Conservation (phyloP, 2,113 vertebrate species). For the human region DNA sequence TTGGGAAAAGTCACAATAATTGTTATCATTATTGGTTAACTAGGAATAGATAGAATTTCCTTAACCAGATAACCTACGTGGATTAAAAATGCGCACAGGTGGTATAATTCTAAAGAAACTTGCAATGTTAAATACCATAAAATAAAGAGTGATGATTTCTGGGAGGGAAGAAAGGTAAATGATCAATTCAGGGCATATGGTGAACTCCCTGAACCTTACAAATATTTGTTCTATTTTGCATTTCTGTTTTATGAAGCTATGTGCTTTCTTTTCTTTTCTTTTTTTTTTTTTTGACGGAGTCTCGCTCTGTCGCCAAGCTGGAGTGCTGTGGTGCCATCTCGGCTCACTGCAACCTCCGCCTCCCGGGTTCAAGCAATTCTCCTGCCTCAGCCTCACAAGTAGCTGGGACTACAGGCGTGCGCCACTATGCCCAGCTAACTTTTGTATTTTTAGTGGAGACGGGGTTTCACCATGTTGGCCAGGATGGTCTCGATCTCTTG, state of each 20-base stretch:
- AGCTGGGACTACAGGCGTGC: too few species aligned
- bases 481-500: too few species aligned
- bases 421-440: too few species aligned
- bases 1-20: background rate
- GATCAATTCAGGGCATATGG: background rate
- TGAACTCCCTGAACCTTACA: background rate
- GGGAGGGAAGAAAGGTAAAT: background rate
- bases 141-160: background rate
- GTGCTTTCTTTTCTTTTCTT: background rate
- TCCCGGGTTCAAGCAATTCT: too few species aligned
- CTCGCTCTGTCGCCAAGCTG: too few species aligned
- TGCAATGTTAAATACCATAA: background rate
- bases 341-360: too few species aligned
- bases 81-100: background rate
- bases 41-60: background rate
- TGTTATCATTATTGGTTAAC: background rate
- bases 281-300: too few species aligned
- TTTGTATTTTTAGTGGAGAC: too few species aligned
- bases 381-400: too few species aligned
- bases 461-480: too few species aligned
- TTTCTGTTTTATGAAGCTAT: background rate
- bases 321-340: too few species aligned
- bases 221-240: background rate
- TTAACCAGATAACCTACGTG: background rate
- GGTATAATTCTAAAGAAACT: background rate